phyloP scores from a whole-genome alignment of 2,888 invertebrate genomes.

The Rhodophaea formosa region DNA sequence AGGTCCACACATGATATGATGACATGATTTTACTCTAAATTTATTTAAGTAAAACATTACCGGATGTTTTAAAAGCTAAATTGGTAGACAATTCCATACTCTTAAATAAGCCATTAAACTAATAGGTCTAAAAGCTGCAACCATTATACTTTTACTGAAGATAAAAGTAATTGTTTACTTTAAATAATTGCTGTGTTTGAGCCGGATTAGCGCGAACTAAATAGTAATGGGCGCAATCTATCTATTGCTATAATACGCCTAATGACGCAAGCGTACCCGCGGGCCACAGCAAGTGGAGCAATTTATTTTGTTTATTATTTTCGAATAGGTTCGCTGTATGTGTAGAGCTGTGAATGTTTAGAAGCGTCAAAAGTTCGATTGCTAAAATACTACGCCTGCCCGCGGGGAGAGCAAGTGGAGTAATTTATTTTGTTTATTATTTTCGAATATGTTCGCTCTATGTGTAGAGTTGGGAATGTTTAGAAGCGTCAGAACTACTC shows the following conservation, averaged over 20 bases:
- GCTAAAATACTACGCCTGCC: too few species aligned
- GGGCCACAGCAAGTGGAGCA: conserved; percentile 42
- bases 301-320: conserved; percentile 36
- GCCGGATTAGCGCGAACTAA: neutral
- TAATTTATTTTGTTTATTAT: conserved; percentile 36
- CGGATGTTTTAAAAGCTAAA: too few species aligned
- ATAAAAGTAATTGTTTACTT: conserved; percentile 11
- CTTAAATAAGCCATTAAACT: too few species aligned
- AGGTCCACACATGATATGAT: too few species aligned
- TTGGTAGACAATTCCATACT: too few species aligned
- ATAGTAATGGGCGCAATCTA: conserved; percentile 1
- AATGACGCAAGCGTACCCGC: conserved; percentile 29
- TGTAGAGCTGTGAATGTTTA: conserved; percentile 14
- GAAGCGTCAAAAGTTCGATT: neutral
- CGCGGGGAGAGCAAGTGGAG: conserved; percentile 41
- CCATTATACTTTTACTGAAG: too few species aligned
- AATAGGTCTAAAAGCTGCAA: too few species aligned
- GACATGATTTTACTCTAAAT: too few species aligned
- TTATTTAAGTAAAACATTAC: too few species aligned
- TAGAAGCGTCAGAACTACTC: neutral
- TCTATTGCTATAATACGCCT: conserved; percentile 6
- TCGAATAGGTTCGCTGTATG: conserved; percentile 21
- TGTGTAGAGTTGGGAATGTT: conserved; percentile 14
- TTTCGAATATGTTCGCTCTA: conserved; percentile 24
- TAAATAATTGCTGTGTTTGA: conserved; percentile 3